phyloP scores from a whole-genome alignment of 2,888 invertebrate genomes.

The Cheilosia pagana region DNA sequence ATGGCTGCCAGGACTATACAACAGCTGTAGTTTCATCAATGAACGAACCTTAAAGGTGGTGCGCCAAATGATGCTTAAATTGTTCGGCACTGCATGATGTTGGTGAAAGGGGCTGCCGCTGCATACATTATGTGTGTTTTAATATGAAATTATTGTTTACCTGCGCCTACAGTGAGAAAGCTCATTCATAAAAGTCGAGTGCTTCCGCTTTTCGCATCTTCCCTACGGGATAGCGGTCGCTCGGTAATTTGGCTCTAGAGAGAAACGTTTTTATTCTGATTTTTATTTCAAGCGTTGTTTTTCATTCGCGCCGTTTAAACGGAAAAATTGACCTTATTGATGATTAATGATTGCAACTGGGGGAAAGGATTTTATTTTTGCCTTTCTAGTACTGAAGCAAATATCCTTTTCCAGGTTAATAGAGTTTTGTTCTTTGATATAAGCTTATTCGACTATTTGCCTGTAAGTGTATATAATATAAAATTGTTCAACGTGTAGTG shows the following conservation, averaged over 20 bases:
- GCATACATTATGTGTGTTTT: neutral
- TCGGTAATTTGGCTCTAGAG: conserved; percentile 3
- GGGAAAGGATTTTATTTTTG: conserved; percentile 7
- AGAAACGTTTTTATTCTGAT: conserved; percentile 1
- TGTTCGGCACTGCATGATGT: neutral
- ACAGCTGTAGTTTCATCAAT: conserved; percentile 18
- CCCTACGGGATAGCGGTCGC: neutral
- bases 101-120: neutral
- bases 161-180: too few relatives aligned
- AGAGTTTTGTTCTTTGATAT: neutral
- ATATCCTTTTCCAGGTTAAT: neutral
- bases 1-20: conserved; percentile 30
- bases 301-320: neutral
- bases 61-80: neutral
- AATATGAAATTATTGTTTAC: neutral
- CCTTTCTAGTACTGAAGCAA: neutral
- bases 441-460: neutral
- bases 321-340: conserved; percentile 29
- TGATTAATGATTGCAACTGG: conserved; percentile 34
- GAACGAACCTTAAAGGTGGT: neutral
- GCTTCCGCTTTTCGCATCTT: neutral
- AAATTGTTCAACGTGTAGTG: too few relatives aligned
- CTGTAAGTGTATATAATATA: too few relatives aligned
- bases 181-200: conserved; percentile 3
- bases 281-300: neutral